These are phyloP conservation scores for Bedellia somnulentella DNA, from an alignment of 2,888 invertebrate genomes.

Conservation along the genomic window DNA sequence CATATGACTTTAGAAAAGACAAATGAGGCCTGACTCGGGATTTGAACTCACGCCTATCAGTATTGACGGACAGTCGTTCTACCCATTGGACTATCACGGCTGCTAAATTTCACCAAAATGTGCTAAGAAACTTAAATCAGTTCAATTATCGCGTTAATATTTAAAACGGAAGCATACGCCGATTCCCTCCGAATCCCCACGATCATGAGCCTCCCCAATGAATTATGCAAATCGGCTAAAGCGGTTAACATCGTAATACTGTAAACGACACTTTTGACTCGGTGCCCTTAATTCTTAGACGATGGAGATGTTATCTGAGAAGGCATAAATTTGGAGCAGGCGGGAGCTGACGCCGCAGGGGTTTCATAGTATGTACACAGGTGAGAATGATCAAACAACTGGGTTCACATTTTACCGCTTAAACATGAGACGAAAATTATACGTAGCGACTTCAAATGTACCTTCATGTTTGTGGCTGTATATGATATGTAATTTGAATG, in stretches of 20 bases:
- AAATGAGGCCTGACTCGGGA: no score
- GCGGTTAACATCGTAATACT: conserved; percentile 59
- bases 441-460: no score
- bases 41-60: no score
- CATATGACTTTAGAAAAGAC: no score
- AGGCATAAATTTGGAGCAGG: conserved; percentile 34
- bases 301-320: conserved; percentile 39
- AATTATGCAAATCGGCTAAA: conserved; percentile 53
- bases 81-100: no score
- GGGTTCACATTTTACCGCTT: conserved; percentile 31
- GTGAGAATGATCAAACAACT: conserved; percentile 56
- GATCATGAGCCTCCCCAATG: conserved; percentile 23
- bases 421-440: no score
- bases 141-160: conserved; percentile 23
- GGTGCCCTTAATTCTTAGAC: conserved; percentile 33
- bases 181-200: conserved; percentile 11
- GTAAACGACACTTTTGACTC: conserved; percentile 50
- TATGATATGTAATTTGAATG: neutral
- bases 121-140: no score
- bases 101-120: no score
- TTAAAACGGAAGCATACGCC: conserved; percentile 33
- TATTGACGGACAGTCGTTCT: no score
- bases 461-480: conserved; percentile 11
- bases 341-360: conserved; percentile 12
- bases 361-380: conserved; percentile 21